phyloP scores from a whole-genome alignment of 2,113 vertebrate genomes.

The Aythya baeri region DNA sequence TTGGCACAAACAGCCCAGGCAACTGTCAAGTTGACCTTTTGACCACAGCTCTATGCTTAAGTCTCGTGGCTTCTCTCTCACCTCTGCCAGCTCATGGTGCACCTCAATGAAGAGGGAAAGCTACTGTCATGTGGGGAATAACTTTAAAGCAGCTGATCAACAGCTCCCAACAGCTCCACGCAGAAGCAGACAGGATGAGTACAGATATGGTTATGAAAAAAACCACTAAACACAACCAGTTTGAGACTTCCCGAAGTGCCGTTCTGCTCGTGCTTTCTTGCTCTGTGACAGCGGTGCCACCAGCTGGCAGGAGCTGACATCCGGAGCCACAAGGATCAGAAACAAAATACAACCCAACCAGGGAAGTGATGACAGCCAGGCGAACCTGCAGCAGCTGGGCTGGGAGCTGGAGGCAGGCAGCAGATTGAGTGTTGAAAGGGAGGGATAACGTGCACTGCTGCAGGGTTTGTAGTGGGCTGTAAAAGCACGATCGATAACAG shows the following conservation, averaged over 20 bases:
- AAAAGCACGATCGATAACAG: not conserved
- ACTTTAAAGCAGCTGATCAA: not conserved
- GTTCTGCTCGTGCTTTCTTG: not conserved
- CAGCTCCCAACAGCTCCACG: not conserved
- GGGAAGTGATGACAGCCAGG: not conserved
- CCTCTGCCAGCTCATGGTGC: not conserved
- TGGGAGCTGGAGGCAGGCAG: not conserved
- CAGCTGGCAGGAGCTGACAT: not conserved
- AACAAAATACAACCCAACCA: not conserved
- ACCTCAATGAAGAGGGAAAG: not conserved
- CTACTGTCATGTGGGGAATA: accelerated
- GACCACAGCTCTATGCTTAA: not conserved
- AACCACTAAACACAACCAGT: not conserved
- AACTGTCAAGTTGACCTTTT: not conserved
- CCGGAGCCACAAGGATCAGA: not conserved
- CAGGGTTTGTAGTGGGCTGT: accelerated
- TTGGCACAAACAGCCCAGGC: not conserved
- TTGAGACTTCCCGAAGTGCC: not conserved
- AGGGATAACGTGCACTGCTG: not conserved
- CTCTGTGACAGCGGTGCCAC: not conserved
- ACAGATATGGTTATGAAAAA: not conserved
- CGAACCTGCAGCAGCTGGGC: not conserved
- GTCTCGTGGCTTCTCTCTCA: not conserved
- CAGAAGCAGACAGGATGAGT: not conserved
- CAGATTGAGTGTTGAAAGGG: not conserved